phyloP scores from a whole-genome alignment of 2,113 vertebrate species.

The Phylloscopus trochilus region DNA sequence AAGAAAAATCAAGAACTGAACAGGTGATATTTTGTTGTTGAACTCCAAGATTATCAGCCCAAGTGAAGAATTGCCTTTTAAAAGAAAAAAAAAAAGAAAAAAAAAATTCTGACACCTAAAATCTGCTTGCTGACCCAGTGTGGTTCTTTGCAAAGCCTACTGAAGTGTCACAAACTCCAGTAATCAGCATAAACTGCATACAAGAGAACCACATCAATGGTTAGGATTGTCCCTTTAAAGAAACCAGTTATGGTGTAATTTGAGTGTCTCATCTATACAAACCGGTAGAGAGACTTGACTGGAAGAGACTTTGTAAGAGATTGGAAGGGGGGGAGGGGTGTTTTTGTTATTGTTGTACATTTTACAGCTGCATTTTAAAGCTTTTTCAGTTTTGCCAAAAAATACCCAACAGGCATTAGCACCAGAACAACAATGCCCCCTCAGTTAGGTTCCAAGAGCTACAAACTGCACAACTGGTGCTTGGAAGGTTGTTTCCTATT shows the following conservation, averaged over 20 bases:
- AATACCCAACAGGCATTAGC: background rate
- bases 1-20: background rate
- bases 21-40: background rate
- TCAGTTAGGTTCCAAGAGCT: background rate
- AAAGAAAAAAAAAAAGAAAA: background rate
- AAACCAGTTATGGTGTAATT: background rate
- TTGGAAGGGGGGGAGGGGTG: background rate
- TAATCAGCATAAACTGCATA: background rate
- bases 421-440: background rate
- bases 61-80: background rate
- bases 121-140: background rate
- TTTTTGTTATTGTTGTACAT: background rate
- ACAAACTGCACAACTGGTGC: background rate
- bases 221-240: background rate
- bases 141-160: background rate
- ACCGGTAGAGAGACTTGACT: background rate
- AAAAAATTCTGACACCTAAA: background rate
- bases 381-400: background rate
- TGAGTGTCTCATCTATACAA: background rate
- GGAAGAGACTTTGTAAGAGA: background rate
- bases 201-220: background rate
- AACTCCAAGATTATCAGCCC: background rate
- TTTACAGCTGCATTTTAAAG: background rate
- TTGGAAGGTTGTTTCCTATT: background rate
- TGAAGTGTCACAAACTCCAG: background rate